phyloP scores from a whole-genome alignment of 1,140 invertebrate species.

The Caerostris extrusa region DNA sequence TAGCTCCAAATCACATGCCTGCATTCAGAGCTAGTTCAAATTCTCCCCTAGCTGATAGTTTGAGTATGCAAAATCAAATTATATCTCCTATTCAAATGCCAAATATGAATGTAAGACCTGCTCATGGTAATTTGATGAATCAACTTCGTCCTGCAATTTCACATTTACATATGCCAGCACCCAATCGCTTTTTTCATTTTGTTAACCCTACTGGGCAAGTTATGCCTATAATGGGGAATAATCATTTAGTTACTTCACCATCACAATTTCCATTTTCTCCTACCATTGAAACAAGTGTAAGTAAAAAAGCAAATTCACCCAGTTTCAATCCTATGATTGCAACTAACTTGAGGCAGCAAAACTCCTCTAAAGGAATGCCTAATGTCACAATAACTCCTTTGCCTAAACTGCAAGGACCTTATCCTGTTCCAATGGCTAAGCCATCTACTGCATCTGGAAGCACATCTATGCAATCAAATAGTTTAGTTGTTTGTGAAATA shows the following conservation, averaged over 20 bases:
- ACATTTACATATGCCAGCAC: slow-evolving; percentile 30
- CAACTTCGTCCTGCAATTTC: slow-evolving; percentile 30
- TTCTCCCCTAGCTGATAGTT: slow-evolving; percentile 88
- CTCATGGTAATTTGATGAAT: slow-evolving; percentile 26
- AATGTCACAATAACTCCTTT: slow-evolving; percentile 55
- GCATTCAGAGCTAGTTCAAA: slow-evolving; percentile 88
- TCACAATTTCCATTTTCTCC: slow-evolving; percentile 54
- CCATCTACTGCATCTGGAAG: slow-evolving; percentile 84
- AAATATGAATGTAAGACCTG: slow-evolving; percentile 47
- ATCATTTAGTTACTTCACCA: slow-evolving; percentile 46
- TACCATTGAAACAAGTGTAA: neutral
- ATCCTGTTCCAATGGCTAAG: slow-evolving; percentile 63
- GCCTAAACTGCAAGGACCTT: slow-evolving; percentile 67
- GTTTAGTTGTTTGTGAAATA: slow-evolving; percentile 97
- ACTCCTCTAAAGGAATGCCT: slow-evolving; percentile 20
- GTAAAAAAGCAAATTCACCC: slow-evolving; percentile 33
- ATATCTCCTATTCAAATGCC: slow-evolving; percentile 68
- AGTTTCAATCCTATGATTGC: slow-evolving; percentile 41
- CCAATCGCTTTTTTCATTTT: slow-evolving; percentile 45
- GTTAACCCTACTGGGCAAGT: slow-evolving; percentile 42
- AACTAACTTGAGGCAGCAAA: slow-evolving; percentile 35
- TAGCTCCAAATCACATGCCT: slow-evolving; percentile 90
- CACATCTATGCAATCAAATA: slow-evolving; percentile 96
- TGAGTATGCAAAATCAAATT: slow-evolving; percentile 69
- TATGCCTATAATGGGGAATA: slow-evolving; percentile 62